phyloP scores from a whole-genome alignment of 1,140 invertebrate species.

The Eubasilissa regina region DNA sequence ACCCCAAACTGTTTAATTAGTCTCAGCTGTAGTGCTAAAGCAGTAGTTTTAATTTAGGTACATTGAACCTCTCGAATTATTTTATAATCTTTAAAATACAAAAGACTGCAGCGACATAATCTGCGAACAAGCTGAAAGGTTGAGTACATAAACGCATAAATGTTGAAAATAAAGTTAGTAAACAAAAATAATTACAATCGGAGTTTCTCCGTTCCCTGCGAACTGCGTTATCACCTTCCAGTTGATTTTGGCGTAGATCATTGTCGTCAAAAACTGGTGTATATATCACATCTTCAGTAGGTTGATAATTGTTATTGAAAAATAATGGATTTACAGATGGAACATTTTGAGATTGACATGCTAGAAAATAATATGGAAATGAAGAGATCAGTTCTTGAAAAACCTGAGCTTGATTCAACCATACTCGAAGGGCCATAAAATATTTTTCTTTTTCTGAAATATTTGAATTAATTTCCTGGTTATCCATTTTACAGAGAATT shows the following conservation, averaged over 20 bases:
- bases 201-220: slow-evolving; percentile 27
- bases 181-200: neutral
- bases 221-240: slow-evolving; percentile 6
- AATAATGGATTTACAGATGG: slow-evolving; percentile 63
- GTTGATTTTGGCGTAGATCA: slow-evolving; percentile 2
- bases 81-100: too few relatives aligned
- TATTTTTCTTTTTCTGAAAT: slow-evolving; percentile 72
- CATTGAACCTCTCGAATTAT: too few relatives aligned
- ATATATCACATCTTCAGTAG: slow-evolving; percentile 56
- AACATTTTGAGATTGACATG: slow-evolving; percentile 68
- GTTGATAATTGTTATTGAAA: slow-evolving; percentile 70
- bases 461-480: neutral
- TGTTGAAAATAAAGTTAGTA: too few relatives aligned
- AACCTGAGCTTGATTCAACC: slow-evolving; percentile 74
- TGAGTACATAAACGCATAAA: too few relatives aligned
- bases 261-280: slow-evolving; percentile 53
- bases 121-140: too few relatives aligned
- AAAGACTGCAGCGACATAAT: too few relatives aligned
- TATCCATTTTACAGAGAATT: too few relatives aligned
- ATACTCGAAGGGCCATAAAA: slow-evolving; percentile 70
- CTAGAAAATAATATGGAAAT: slow-evolving; percentile 75
- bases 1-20: too few relatives aligned
- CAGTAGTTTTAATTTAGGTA: too few relatives aligned
- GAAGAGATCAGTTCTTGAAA: slow-evolving; percentile 72
- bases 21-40: too few relatives aligned